Conservation (phyloP, 2,797 vertebrate genomes). For the Gila robusta region DNA sequence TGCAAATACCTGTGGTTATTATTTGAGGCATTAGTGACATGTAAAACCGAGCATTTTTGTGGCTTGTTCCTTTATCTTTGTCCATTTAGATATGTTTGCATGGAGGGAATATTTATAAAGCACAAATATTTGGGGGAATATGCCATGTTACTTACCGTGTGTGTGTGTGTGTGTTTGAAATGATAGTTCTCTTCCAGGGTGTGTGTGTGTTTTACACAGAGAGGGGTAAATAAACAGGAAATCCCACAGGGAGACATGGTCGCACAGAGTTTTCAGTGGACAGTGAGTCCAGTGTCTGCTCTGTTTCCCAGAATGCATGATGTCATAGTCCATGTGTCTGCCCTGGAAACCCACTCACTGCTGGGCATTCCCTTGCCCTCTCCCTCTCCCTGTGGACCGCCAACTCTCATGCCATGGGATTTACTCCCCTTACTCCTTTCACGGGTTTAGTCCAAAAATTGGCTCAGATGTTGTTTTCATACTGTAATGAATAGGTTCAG, state of each 20-base stretch:
- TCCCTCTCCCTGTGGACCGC: background rate
- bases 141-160: background rate
- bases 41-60: conserved; percentile 10
- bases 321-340: conserved; percentile 37
- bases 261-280: conserved; percentile 5
- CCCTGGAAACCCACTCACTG: conserved; percentile 31
- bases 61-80: background rate
- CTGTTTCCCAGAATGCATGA: conserved; percentile 41
- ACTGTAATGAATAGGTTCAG: background rate
- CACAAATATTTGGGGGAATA: background rate
- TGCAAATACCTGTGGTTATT: conserved; percentile 37
- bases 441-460: background rate
- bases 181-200: conserved; percentile 26
- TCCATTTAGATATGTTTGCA: background rate
- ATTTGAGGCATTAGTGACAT: background rate
- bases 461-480: conserved; percentile 5
- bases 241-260: conserved; percentile 15
- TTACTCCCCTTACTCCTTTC: background rate
- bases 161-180: background rate
- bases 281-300: conserved; percentile 29
- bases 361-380: conserved; percentile 40
- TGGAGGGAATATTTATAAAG: background rate
- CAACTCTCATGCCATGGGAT: conserved; percentile 5
- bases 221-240: conserved; percentile 51
- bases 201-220: conserved; percentile 42